Evolutionary conservation across 2,113 vertebrate genomes (phyloP).

Genomic region (Hymenochirus boettgeri): DNA sequence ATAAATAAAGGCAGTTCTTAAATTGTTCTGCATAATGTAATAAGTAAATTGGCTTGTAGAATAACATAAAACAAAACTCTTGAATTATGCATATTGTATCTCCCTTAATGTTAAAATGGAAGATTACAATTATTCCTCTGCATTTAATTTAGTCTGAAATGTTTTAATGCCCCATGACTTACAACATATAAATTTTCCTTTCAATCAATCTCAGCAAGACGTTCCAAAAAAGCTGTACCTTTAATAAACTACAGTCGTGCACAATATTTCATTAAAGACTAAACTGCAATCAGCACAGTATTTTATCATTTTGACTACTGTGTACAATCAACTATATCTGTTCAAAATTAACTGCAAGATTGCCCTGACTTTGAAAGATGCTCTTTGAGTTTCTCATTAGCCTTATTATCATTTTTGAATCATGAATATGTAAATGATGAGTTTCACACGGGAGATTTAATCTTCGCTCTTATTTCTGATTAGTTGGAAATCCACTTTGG

Average conservation of each 20-base stretch:
- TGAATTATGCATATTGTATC: too few relatives aligned
- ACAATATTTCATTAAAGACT: constrained; percentile 60
- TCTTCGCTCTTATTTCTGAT: constrained; percentile 79
- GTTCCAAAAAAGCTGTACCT: not conserved
- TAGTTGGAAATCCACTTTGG: constrained; percentile 72
- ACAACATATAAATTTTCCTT: not conserved
- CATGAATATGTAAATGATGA: constrained; percentile 87
- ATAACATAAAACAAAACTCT: too few relatives aligned
- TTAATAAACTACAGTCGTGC: constrained; percentile 5
- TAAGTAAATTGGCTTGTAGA: too few relatives aligned
- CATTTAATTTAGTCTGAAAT: not conserved
- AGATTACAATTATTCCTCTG: not conserved
- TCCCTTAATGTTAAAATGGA: too few relatives aligned
- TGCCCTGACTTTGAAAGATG: constrained; percentile 68
- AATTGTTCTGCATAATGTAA: too few relatives aligned
- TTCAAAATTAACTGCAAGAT: constrained; percentile 67
- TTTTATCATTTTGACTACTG: constrained; percentile 52
- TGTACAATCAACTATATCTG: constrained; percentile 53
- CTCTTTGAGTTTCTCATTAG: constrained; percentile 73
- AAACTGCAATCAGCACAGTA: constrained; percentile 57
- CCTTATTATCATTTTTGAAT: constrained; percentile 79
- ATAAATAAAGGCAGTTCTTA: too few relatives aligned
- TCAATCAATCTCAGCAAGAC: not conserved
- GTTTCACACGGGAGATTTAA: constrained; percentile 74
- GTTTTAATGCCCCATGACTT: not conserved